Evolutionary conservation across 2,888 invertebrate genomes (phyloP), one percentile per base, ranked within the genome.

Genomic region (Pollenia angustigena): DNA sequence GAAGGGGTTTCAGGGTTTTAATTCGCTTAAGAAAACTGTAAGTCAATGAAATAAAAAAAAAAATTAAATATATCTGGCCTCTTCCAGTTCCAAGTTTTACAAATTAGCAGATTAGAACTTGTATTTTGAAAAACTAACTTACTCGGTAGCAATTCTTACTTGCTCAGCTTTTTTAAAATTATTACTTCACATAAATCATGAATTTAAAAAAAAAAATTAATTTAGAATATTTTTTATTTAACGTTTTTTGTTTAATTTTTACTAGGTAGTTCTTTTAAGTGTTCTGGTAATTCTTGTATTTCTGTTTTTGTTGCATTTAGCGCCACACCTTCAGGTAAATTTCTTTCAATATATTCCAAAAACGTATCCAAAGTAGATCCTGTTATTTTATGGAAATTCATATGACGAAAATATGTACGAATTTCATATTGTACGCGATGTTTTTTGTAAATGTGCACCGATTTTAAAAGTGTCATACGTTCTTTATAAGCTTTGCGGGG

Each of bases 251-350:
- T 62, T 81, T 90, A 91, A 60, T 89, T 88, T 85, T 91, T 89
- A 72, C 87, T 90, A 32, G 85, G 72, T 16, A 94, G 94, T 85
- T 94, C 93, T 40, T 92, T 93, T 76, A 95, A 92, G 90, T 95
- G 94, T 16, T 95, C 95, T 0, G 95, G 95, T 40, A 95, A 80
- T 85, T 93, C 93, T 88, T 94, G 94, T 79, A 95, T 94, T 92
- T 95, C 95, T 12, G 97, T 95, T 94, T 96, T 97, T 2, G 97
- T 97, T 1, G 97, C 96, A 94, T 98, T 98, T 93, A 99, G 95
- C 4, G 98, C 97, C 88, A 99, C 97, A 54, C 99, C 99, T 94
- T 99, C 99, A 0, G 99, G 99, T 78, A 99, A 94, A 94, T 99
- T 99, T 90, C 99, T 95, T 93, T 99, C 96, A 83, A 99, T 95